phyloP scores from a whole-genome alignment of 1,140 invertebrate species.

The Sarcophaga peregrina region DNA sequence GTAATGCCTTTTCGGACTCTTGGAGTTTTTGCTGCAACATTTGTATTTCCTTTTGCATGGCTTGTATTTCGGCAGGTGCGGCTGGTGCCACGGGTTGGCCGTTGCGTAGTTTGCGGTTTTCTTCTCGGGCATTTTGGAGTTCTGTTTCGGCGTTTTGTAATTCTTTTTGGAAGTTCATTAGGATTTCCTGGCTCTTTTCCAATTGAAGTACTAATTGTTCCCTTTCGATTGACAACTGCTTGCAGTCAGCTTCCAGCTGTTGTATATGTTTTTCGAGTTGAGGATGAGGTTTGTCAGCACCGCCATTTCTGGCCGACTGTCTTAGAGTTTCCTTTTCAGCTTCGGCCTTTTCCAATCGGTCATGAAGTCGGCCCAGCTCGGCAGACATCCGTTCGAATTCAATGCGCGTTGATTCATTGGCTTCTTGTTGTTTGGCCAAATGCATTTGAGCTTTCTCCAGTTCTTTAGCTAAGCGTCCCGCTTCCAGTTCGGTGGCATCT shows the following conservation, averaged over 20 bases:
- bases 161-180: conserved; percentile 92
- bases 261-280: conserved; percentile 85
- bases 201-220: conserved; percentile 89
- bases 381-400: conserved; percentile 85
- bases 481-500: conserved; percentile 85
- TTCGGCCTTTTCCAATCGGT: conserved; percentile 78
- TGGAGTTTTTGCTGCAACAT: conserved; percentile 72
- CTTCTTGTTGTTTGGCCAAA: conserved; percentile 83
- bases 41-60: conserved; percentile 67
- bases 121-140: conserved; percentile 81
- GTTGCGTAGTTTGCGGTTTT: conserved; percentile 73
- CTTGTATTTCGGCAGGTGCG: conserved; percentile 69
- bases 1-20: conserved; percentile 67
- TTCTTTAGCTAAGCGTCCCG: conserved; percentile 85
- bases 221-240: conserved; percentile 84
- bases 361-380: conserved; percentile 82
- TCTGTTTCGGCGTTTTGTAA: conserved; percentile 84
- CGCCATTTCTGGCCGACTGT: conserved; percentile 78
- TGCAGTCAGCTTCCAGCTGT: conserved; percentile 85
- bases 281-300: conserved; percentile 78
- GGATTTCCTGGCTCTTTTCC: conserved; percentile 91
- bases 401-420: conserved; percentile 80
- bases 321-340: conserved; percentile 78
- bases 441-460: conserved; percentile 86
- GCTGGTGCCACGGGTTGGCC: conserved; percentile 68